Base-by-base conservation (phyloP, 2,797 vertebrate species). In the Calcarius lapponicus region DNA sequence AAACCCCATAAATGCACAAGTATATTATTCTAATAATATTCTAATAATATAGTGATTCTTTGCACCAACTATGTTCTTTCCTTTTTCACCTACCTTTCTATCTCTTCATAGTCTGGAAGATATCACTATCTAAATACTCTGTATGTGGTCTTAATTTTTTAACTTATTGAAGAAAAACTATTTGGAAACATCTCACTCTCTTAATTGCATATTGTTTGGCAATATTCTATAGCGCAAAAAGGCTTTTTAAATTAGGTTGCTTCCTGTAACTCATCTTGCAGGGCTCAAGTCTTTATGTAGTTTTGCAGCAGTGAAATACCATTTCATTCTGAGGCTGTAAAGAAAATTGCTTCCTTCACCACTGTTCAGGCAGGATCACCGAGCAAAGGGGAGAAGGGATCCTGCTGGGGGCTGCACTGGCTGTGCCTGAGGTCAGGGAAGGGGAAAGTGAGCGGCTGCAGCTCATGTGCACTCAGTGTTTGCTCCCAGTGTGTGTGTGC, bases 291-390 rank as follows among this genome's bases (percentile, higher is more conserved):
- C 20, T 61, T 66, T 53, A 18, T 42, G 69, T 20, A 74, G 78
- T 78, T 87, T 61, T 85, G 60, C 90, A 92, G 64, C 67, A 92
- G 86, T 58, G 67, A 92, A 89, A 67, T 83, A 78, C 42, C 38
- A 62, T 58, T 93, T 88, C 28, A 65, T 80, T 94, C 66, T 76
- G 70, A 79, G 67, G 38, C 42, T 67, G 34, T 47, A 58, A 90
- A 84, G 73, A 75, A 95, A 81, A 84, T 86, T 62, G 19, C 36
- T 88, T 91, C 56, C 66, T 93, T 79, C 54, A 38, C 70, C 7
- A 5, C n/a, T 65, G 54, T 43, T 91, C 43, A 67, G 38, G 40
- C 60, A 92, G 83, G 71, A 80, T 42, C 88, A 88, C 88, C 91
- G 86, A 70, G 86, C 22, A 51, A 58, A 95, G 14, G 36, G 20